These are phyloP conservation scores for Agrochola circellaris DNA, from an alignment of 2,888 invertebrate genomes.

Conservation along the genomic window DNA sequence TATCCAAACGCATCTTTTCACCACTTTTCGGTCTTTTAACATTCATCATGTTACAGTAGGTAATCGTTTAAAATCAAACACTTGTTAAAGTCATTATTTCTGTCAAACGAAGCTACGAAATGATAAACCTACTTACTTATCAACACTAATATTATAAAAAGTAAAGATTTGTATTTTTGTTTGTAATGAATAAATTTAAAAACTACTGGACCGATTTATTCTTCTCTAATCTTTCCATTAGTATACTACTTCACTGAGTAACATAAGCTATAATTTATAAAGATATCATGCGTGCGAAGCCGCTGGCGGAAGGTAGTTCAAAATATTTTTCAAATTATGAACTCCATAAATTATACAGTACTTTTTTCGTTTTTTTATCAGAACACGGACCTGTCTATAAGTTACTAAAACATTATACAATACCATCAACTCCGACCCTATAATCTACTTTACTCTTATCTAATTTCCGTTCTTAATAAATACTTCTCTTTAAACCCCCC, in stretches of 20 bases:
- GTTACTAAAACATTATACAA: background rate
- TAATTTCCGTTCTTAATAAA: conserved; percentile 16
- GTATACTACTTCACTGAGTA: too few species aligned
- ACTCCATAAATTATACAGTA: background rate
- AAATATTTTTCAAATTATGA: background rate
- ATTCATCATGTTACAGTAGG: background rate
- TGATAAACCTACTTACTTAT: background rate
- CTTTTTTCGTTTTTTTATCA: background rate
- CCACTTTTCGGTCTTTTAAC: background rate
- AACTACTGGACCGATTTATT: too few species aligned
- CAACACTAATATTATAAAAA: too few species aligned
- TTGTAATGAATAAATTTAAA: too few species aligned
- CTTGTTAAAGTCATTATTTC: background rate
- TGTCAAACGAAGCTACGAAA: background rate
- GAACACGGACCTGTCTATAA: background rate
- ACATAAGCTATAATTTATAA: too few species aligned
- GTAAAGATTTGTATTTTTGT: too few species aligned
- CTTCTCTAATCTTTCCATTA: too few species aligned
- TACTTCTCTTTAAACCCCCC: background rate
- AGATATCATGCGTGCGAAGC: too few species aligned
- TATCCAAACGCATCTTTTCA: background rate
- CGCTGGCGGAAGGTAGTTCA: background rate
- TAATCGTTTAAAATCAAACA: background rate
- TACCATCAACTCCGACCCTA: background rate
- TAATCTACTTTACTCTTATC: background rate